phyloP scores from a whole-genome alignment of 2,888 invertebrate species.

The Hypomecis atomaria region DNA sequence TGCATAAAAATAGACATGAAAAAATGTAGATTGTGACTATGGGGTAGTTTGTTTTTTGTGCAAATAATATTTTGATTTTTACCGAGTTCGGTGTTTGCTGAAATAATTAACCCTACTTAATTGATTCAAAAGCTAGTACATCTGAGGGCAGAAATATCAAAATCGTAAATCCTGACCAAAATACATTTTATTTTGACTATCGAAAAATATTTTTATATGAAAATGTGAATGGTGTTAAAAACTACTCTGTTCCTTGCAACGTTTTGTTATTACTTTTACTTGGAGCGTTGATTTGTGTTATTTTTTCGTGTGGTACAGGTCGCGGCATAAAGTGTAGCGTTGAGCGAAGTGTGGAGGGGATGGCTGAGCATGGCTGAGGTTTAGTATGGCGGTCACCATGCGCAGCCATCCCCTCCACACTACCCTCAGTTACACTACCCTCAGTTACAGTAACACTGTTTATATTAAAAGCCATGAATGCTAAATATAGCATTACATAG shows the following conservation, averaged over 20 bases:
- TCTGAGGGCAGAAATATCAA: conserved; percentile 4
- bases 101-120: neutral
- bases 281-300: neutral
- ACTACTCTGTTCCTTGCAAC: conserved; percentile 30
- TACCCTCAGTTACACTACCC: too few species aligned
- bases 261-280: conserved; percentile 4
- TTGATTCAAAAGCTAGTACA: neutral
- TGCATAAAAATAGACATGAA: too few species aligned
- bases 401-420: too few species aligned
- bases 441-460: too few species aligned
- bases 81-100: neutral
- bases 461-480: too few species aligned
- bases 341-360: too few species aligned
- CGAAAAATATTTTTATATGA: conserved; percentile 40
- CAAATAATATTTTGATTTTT: neutral
- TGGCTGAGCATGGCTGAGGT: too few species aligned
- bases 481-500: too few species aligned
- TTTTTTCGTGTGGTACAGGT: too few species aligned
- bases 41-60: neutral
- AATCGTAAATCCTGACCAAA: conserved; percentile 27
- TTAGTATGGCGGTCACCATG: too few species aligned
- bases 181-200: conserved; percentile 31
- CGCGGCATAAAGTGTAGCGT: too few species aligned
- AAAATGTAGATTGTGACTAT: too few species aligned
- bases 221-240: conserved; percentile 23